phyloP scores from a whole-genome alignment of 2,888 invertebrate genomes.

The Copidosoma aretas region DNA sequence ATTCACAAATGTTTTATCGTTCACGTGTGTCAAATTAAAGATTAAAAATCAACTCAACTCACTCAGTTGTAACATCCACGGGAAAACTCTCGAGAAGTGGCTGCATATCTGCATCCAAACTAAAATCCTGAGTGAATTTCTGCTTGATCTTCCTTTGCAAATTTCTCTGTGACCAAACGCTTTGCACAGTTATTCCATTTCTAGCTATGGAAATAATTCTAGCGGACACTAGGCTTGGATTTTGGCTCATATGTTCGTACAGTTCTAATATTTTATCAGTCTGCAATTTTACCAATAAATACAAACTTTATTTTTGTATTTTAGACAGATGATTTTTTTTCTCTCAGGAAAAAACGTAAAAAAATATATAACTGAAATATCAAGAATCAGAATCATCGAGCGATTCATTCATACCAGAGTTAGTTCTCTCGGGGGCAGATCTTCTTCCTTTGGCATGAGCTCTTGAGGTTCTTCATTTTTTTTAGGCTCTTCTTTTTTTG shows the following conservation, averaged over 20 bases:
- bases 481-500: background rate
- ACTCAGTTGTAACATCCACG: constrained; percentile 72
- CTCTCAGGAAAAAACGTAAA: too few species aligned
- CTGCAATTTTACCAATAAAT: constrained; percentile 59
- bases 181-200: constrained; percentile 64
- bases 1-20: background rate
- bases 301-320: background rate
- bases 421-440: background rate
- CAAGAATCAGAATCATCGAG: too few species aligned
- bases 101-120: constrained; percentile 64
- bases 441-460: background rate
- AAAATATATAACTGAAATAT: too few species aligned
- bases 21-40: background rate
- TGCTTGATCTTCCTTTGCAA: constrained; percentile 69
- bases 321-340: background rate
- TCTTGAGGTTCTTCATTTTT: background rate
- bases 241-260: constrained; percentile 68
- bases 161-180: constrained; percentile 72
- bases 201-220: constrained; percentile 59
- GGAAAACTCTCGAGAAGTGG: constrained; percentile 66
- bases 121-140: constrained; percentile 67
- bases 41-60: constrained; percentile 52
- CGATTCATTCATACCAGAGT: background rate
- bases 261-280: constrained; percentile 69
- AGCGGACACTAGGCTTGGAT: constrained; percentile 67